These are phyloP conservation scores for Philereme transversata DNA, from an alignment of 2,888 invertebrate genomes.

Conservation along the genomic window DNA sequence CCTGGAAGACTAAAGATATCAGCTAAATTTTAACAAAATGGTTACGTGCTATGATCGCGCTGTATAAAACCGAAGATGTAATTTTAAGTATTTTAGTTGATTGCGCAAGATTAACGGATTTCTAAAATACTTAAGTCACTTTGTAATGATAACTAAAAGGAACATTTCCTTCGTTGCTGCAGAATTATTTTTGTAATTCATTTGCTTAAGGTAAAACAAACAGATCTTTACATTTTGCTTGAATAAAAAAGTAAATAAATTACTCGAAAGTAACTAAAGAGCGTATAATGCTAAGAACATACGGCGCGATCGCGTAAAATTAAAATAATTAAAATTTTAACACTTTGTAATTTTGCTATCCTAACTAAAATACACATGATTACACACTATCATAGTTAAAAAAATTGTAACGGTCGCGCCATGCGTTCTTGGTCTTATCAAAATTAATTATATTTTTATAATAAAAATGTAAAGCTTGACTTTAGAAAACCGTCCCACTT, in stretches of 20 bases:
- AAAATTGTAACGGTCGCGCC: not conserved
- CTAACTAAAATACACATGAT: no score
- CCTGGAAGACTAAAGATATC: no score
- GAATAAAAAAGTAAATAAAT: not conserved
- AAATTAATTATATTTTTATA: constrained; percentile 18
- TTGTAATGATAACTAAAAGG: no score
- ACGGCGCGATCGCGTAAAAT: constrained; percentile 1
- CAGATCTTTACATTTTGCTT: constrained; percentile 6
- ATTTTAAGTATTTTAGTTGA: no score
- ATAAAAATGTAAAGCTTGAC: constrained; percentile 9
- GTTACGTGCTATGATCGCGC: not conserved
- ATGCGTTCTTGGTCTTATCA: not conserved
- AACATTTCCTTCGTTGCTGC: constrained; percentile 1
- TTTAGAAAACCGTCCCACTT: constrained; percentile 27
- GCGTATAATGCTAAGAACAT: constrained; percentile 5
- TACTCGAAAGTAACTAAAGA: not conserved
- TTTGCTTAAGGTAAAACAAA: constrained; percentile 19
- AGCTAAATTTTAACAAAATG: no score
- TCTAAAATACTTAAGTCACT: no score
- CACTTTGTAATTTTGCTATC: no score
- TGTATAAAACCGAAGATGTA: not conserved
- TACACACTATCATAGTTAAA: no score
- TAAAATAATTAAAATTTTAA: not conserved
- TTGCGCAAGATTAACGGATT: no score
- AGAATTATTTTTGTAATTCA: constrained; percentile 18